A percentile compares a stretch with the other conserved stretches of the same genome.
These are phyloP conservation scores for Ochropacha duplaris DNA, from an alignment of 2,888 invertebrate genomes.

Conservation along the genomic window DNA sequence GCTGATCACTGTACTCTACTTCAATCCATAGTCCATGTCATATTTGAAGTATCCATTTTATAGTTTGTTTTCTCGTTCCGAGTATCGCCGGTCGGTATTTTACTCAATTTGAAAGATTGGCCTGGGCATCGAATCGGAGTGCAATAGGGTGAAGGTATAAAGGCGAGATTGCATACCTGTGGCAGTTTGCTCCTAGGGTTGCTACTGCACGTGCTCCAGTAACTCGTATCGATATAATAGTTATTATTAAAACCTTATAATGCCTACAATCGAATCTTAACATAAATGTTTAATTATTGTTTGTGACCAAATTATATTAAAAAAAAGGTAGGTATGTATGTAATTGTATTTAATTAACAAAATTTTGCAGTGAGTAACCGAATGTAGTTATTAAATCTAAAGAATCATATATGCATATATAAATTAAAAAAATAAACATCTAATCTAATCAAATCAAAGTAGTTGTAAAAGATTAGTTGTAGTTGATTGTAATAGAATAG, in stretches of 20 bases:
- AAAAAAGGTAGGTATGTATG: too few relatives aligned
- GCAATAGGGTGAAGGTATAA: conserved; percentile 67
- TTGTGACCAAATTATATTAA: too few relatives aligned
- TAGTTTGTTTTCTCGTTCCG: conserved; percentile 1
- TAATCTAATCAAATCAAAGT: too few relatives aligned
- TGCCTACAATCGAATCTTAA: too few relatives aligned
- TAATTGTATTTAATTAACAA: too few relatives aligned
- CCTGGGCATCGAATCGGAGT: conserved; percentile 53
- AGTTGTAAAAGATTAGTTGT: too few relatives aligned
- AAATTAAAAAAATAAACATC: too few relatives aligned
- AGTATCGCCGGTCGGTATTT: conserved; percentile 13
- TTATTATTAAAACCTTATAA: conserved; percentile 7
- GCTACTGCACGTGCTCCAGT: conserved; percentile 21
- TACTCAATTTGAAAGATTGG: conserved; percentile 52
- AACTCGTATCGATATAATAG: conserved; percentile 44
- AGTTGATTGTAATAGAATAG: too few relatives aligned
- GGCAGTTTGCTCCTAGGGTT: conserved; percentile 51
- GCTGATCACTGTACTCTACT: neutral
- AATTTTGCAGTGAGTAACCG: too few relatives aligned
- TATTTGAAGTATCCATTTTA: conserved; percentile 3
- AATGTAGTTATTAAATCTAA: too few relatives aligned
- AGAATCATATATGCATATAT: too few relatives aligned
- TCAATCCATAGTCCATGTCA: neutral
- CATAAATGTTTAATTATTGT: too few relatives aligned
- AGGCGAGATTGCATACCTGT: conserved; percentile 74